phyloP scores from a whole-genome alignment of 2,797 vertebrate genomes.

The Octomys mimax region DNA sequence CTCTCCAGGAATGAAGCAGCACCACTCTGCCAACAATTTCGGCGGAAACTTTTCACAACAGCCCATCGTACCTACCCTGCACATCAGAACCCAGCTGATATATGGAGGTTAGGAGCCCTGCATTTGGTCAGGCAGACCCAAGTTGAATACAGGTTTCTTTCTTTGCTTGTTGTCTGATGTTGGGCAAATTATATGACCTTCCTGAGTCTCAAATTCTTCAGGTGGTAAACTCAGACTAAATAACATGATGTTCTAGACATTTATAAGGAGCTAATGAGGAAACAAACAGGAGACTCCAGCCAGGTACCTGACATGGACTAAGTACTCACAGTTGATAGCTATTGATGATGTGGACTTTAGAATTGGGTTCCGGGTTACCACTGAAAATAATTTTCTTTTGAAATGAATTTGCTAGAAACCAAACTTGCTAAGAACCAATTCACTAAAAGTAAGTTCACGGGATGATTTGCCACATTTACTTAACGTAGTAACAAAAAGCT shows the following conservation, averaged over 20 bases:
- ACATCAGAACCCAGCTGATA: not conserved
- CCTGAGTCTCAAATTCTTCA: not conserved
- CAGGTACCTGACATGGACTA: not conserved
- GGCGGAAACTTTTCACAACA: not conserved
- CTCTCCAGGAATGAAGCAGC: not conserved
- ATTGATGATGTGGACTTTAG: not conserved
- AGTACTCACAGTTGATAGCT: not conserved
- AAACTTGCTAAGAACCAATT: not conserved
- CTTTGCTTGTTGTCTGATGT: not conserved
- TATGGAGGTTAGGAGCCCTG: not conserved
- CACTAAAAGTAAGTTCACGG: not conserved
- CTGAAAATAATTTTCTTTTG: conserved; percentile 5
- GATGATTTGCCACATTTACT: not conserved
- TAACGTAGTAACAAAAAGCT: not conserved
- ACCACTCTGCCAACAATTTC: not conserved
- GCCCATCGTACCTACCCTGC: not conserved
- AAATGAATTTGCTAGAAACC: not conserved
- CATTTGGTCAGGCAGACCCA: not conserved
- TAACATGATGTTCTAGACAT: not conserved
- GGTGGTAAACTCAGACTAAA: not conserved
- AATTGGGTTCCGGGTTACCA: not conserved
- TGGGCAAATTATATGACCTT: not conserved
- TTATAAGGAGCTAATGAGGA: not conserved
- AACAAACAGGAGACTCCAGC: not conserved
- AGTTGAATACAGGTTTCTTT: not conserved